These are phyloP conservation scores for Hypsopygia costalis DNA, from an alignment of 2,888 invertebrate species.

Conservation along the genomic window DNA sequence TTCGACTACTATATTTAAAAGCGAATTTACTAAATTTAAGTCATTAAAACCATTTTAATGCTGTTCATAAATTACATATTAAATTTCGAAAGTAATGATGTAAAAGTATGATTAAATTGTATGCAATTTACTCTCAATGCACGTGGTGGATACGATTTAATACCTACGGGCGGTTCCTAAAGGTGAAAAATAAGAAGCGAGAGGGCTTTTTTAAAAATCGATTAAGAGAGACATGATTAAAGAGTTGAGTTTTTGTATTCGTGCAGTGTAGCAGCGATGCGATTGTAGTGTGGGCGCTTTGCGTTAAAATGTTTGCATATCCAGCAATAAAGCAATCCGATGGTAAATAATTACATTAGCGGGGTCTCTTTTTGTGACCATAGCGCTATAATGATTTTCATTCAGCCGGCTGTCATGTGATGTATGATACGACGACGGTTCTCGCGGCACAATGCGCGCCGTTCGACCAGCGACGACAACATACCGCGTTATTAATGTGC, in stretches of 20 bases:
- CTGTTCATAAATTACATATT: conserved; percentile 38
- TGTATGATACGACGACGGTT: conserved; percentile 38
- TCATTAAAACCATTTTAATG: too few relatives aligned
- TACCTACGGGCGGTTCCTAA: conserved; percentile 31
- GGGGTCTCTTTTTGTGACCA: conserved; percentile 48
- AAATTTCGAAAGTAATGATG: conserved; percentile 30
- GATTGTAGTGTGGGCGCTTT: conserved; percentile 38
- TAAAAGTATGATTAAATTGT: conserved; percentile 40
- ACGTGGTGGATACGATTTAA: conserved; percentile 55
- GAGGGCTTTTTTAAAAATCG: conserved; percentile 63
- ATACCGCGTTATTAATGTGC: conserved; percentile 11
- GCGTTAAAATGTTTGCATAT: conserved; percentile 65
- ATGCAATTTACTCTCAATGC: conserved; percentile 59
- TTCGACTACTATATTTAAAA: conserved; percentile 5
- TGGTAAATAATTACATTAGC: conserved; percentile 66
- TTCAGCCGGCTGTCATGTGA: conserved; percentile 40
- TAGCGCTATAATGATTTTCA: conserved; percentile 53
- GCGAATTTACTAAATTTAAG: too few relatives aligned
- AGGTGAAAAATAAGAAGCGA: conserved; percentile 60
- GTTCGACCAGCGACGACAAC: conserved; percentile 6
- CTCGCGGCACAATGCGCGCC: conserved; percentile 18
- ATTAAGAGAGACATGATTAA: conserved; percentile 72
- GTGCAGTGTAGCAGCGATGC: conserved; percentile 26
- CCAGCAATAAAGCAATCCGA: conserved; percentile 58
- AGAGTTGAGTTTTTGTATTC: conserved; percentile 47